Evolutionary conservation across 2,888 invertebrate species (phyloP).

Genomic region (Acronicta psi): DNA sequence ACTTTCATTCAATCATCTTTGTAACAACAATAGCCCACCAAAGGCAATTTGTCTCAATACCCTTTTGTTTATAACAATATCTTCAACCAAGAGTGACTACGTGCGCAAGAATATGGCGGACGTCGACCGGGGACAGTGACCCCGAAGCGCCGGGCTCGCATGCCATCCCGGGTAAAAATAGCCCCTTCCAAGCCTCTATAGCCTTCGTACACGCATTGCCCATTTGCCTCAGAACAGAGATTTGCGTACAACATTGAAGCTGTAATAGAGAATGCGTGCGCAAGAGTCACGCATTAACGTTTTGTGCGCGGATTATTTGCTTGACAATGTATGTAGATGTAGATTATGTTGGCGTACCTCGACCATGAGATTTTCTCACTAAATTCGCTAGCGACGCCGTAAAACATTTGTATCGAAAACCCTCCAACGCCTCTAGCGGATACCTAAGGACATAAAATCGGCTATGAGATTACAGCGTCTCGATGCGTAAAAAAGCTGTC

Average conservation of each 20-base stretch:
- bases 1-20: neutral
- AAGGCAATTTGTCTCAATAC: slow-evolving; percentile 45
- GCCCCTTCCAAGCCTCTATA: slow-evolving; percentile 44
- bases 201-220: slow-evolving; percentile 45
- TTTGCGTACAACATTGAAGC: slow-evolving; percentile 51
- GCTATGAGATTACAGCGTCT: no score
- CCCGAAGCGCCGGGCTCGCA: slow-evolving; percentile 68
- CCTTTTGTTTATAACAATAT: slow-evolving; percentile 47
- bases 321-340: slow-evolving; percentile 55
- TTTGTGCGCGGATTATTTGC: slow-evolving; percentile 49
- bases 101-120: slow-evolving; percentile 47
- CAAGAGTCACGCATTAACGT: slow-evolving; percentile 48
- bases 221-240: slow-evolving; percentile 50
- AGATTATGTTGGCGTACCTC: slow-evolving; percentile 42
- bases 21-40: slow-evolving; percentile 15
- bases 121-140: slow-evolving; percentile 68
- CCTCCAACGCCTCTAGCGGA: no score
- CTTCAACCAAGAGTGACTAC: slow-evolving; percentile 28
- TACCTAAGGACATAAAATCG: no score
- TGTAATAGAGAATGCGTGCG: slow-evolving; percentile 56
- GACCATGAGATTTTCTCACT: no score
- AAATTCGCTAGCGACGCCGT: no score
- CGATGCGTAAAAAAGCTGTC: no score
- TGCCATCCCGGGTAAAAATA: slow-evolving; percentile 70
- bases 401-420: no score